These are phyloP conservation scores for Drosophila asahinai DNA, from an alignment of 1,140 invertebrate genomes.

Conservation along the genomic window DNA sequence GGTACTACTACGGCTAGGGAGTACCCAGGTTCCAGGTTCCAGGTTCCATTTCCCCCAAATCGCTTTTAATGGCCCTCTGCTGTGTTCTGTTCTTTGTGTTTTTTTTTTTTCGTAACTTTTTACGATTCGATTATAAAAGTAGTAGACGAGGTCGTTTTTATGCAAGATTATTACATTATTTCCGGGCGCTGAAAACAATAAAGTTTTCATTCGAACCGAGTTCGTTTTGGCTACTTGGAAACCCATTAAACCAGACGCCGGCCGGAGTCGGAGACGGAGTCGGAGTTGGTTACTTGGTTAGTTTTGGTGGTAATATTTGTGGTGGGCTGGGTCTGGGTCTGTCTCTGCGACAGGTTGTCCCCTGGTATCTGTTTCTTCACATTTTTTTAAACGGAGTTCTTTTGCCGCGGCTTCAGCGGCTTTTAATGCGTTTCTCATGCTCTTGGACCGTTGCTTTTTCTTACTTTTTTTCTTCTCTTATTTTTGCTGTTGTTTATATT, in stretches of 20 bases:
- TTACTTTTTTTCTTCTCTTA: slow-evolving; percentile 14
- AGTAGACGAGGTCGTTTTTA: slow-evolving; percentile 51
- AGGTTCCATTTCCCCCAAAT: slow-evolving; percentile 44
- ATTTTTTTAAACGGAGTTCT: slow-evolving; percentile 26
- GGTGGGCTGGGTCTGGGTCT: slow-evolving; percentile 20
- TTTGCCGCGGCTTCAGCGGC: slow-evolving; percentile 13
- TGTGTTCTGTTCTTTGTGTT: slow-evolving; percentile 4
- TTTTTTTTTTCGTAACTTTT: slow-evolving; percentile 44
- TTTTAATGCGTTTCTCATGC: slow-evolving; percentile 82
- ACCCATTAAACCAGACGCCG: slow-evolving; percentile 72
- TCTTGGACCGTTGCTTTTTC: slow-evolving; percentile 73
- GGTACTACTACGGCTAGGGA: neutral
- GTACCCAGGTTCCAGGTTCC: slow-evolving; percentile 19
- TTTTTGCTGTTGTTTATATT: slow-evolving; percentile 19
- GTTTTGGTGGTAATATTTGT: slow-evolving; percentile 8
- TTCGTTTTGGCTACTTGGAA: slow-evolving; percentile 47
- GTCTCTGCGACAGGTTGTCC: slow-evolving; percentile 10
- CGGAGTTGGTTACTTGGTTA: neutral
- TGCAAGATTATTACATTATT: slow-evolving; percentile 82
- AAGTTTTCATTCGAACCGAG: slow-evolving; percentile 57
- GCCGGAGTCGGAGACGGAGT: slow-evolving; percentile 8
- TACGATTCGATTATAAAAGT: slow-evolving; percentile 79
- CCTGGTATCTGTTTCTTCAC: slow-evolving; percentile 41
- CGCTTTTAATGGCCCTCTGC: slow-evolving; percentile 46
- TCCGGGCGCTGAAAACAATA: slow-evolving; percentile 72